These are phyloP conservation scores for Leguminivora glycinivorella DNA, from an alignment of 1,140 invertebrate genomes.

Conservation along the genomic window DNA sequence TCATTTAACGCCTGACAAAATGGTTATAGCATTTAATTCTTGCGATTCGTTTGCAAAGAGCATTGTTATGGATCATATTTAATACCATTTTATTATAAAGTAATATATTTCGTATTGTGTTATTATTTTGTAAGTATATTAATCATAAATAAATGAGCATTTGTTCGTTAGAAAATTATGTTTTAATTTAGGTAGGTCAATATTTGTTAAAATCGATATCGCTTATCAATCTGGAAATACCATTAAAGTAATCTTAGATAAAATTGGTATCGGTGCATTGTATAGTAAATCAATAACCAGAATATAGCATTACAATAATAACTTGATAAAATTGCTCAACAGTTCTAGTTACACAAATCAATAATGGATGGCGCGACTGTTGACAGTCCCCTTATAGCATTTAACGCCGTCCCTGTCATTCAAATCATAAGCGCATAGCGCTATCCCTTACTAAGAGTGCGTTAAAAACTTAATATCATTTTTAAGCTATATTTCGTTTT, in stretches of 20 bases:
- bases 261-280: no score
- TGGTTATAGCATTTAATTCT: neutral
- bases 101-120: no score
- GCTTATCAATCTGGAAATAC: no score
- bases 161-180: no score
- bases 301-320: neutral
- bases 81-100: no score
- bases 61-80: neutral
- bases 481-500: neutral
- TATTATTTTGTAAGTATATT: no score
- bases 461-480: neutral
- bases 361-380: constrained; percentile 19
- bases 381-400: neutral
- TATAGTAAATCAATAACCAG: neutral
- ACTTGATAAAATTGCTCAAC: neutral
- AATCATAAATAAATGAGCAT: no score
- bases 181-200: no score
- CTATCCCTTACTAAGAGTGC: constrained; percentile 7
- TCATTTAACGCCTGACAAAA: neutral
- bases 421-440: neutral
- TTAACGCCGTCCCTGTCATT: constrained; percentile 2
- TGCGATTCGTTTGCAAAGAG: neutral
- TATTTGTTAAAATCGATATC: no score
- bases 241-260: neutral
- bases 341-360: neutral